Percentiles rank a stretch among this genome's conserved stretches.
Conservation (phyloP, 2,888 invertebrate genomes). For the Hermodice carunculata region DNA sequence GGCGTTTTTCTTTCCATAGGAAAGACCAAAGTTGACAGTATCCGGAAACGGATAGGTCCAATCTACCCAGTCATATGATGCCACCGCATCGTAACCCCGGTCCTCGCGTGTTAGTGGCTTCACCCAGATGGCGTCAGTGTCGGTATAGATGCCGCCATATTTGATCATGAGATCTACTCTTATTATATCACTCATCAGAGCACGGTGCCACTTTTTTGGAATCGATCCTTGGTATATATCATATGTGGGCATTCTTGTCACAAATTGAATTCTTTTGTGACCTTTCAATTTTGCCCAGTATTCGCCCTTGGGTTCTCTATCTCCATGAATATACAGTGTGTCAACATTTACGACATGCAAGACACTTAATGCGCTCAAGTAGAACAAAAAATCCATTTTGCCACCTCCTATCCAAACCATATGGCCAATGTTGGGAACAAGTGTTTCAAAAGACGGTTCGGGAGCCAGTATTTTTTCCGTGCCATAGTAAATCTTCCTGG, state of each 20-base stretch:
- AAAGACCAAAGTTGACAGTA: constrained; percentile 46
- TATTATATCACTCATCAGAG: constrained; percentile 61
- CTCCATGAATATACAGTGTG: constrained; percentile 59
- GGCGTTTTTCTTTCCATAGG: constrained; percentile 44
- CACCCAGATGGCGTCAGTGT: constrained; percentile 65
- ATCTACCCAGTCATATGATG: constrained; percentile 60
- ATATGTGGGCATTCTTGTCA: constrained; percentile 26
- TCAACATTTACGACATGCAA: constrained; percentile 56
- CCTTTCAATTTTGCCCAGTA: constrained; percentile 46
- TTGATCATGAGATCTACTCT: constrained; percentile 61
- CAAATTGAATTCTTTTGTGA: constrained; percentile 34
- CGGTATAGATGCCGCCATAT: constrained; percentile 66
- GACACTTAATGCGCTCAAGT: constrained; percentile 58
- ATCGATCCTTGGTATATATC: constrained; percentile 12
- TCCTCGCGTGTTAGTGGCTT: constrained; percentile 48
- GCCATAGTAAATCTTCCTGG: constrained; percentile 50
- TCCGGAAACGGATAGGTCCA: constrained; percentile 46
- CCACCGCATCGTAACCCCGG: constrained; percentile 54
- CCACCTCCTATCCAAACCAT: constrained; percentile 60
- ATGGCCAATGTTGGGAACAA: constrained; percentile 62
- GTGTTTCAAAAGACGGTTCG: constrained; percentile 26
- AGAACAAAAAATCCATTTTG: constrained; percentile 59
- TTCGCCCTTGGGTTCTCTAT: constrained; percentile 47
- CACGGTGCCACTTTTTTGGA: constrained; percentile 36
- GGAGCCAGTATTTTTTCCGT: constrained; percentile 34